Conservation (phyloP, 2,888 invertebrate genomes). For the Sesia apiformis region DNA sequence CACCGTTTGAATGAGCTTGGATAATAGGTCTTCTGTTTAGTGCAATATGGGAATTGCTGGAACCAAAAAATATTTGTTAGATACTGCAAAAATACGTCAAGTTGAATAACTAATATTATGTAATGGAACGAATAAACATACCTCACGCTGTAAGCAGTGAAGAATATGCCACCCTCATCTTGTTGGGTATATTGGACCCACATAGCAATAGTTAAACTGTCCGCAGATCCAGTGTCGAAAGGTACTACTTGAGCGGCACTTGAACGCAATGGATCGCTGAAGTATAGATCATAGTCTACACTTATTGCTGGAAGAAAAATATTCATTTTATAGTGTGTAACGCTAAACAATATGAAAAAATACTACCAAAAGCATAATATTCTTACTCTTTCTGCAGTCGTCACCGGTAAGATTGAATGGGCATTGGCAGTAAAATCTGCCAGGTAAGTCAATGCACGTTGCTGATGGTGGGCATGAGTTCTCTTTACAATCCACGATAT, state of each 20-base stretch:
- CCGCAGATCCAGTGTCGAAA: conserved; percentile 84
- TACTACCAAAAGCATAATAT: background rate
- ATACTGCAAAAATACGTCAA: background rate
- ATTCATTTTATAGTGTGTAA: conserved; percentile 1
- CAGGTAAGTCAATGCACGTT: conserved; percentile 92
- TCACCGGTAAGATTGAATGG: conserved; percentile 97
- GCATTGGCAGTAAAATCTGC: conserved; percentile 95
- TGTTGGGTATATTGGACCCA: conserved; percentile 97
- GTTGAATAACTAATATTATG: background rate
- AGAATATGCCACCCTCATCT: conserved; percentile 95
- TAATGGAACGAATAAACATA: conserved; percentile 27
- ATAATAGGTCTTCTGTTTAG: conserved; percentile 86
- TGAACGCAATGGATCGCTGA: conserved; percentile 91
- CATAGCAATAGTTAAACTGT: conserved; percentile 91
- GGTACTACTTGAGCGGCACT: conserved; percentile 95
- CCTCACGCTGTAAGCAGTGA: conserved; percentile 93
- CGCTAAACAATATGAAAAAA: background rate
- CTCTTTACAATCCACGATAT: conserved; percentile 93
- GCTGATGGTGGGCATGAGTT: conserved; percentile 96
- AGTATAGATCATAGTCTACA: conserved; percentile 97
- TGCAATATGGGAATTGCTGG: conserved; percentile 85
- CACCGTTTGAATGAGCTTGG: conserved; percentile 94
- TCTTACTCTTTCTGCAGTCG: conserved; percentile 94
- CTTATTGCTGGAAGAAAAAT: conserved; percentile 85
- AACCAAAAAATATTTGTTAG: conserved; percentile 15